These are phyloP conservation scores for Myoxocephalus aenaeus DNA, from an alignment of 2,797 vertebrate genomes.

Conservation along the genomic window DNA sequence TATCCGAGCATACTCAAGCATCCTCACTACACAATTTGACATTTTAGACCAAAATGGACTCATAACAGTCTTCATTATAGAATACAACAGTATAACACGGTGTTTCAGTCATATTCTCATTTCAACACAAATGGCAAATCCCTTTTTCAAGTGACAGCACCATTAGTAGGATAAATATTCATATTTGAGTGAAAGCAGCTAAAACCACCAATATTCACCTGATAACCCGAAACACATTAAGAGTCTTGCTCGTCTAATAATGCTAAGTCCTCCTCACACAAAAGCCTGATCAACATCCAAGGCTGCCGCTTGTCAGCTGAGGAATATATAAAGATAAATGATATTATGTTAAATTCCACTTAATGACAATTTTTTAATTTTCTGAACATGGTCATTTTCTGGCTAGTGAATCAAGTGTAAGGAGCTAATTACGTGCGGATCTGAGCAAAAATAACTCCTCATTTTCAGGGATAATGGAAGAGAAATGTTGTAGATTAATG, in stretches of 20 bases:
- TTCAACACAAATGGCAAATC: constrained; percentile 66
- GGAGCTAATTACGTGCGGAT: constrained; percentile 99
- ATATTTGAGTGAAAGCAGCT: constrained; percentile 59
- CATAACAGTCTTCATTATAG: constrained; percentile 65
- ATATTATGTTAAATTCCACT: constrained; percentile 99
- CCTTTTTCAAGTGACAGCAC: constrained; percentile 71
- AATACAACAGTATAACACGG: constrained; percentile 52
- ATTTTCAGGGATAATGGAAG: constrained; percentile 99
- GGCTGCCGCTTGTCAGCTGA: constrained; percentile 97
- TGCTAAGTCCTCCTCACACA: constrained; percentile 85
- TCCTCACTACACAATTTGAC: constrained; percentile 8
- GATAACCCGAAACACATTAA: constrained; percentile 55
- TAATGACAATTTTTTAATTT: constrained; percentile 99
- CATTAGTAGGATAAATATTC: constrained; percentile 80
- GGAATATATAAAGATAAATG: constrained; percentile 99
- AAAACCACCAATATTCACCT: constrained; percentile 69
- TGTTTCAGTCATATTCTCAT: constrained; percentile 65
- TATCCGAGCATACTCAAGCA: background rate
- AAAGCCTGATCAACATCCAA: constrained; percentile 97
- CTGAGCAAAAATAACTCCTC: constrained; percentile 99
- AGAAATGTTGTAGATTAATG: constrained; percentile 99
- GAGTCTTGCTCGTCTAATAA: constrained; percentile 53
- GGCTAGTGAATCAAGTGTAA: constrained; percentile 99
- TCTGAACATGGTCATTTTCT: constrained; percentile 99
- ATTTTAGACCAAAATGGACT: constrained; percentile 51